Evolutionary conservation across 1,140 invertebrate species (phyloP), one percentile per base, ranked within the genome.

Genomic region (Drosophila athabasca): DNA sequence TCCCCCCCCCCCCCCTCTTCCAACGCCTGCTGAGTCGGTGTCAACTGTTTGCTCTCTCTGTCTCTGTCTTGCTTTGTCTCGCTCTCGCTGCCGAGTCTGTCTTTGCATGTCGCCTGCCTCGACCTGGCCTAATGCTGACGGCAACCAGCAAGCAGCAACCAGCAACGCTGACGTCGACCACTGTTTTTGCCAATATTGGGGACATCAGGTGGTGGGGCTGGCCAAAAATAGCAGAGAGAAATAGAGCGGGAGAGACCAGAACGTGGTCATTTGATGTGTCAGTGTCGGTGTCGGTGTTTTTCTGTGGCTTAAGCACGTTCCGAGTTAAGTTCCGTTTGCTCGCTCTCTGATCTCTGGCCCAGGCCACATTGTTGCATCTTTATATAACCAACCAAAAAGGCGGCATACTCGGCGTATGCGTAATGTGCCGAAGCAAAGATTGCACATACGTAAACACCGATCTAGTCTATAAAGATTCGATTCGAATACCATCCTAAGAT

Each of bases 181-280:
- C 4, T 39, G 11, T 39, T 39, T 39, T 39, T 39, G 35, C 35
- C 8, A 39, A 39, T 11, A 39, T 39, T 39, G 46, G 66, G 59
- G 39, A 80, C 79, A 77, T 81, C 78, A 81, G 78, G 79, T 81
- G 78, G 73, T 69, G 65, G 79, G 65, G 79, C 67, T 76, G 57
- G 54, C 79, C 79, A 78, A 81, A 81, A 82, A 82, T 82, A 82
- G 69, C 79, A 7, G 24, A 31, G 65, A 68, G 65, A 8, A 31
- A 26, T 31, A 50, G 15, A 44, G 48, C n/a, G 29, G n/a, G 17
- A 41, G 43, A 31, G 17, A 11, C 7, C 41, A 69, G 64, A 69
- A 57, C 66, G 66, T 69, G 66, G 64, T 41, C 62, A 45, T 19
- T 55, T 24, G 35, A 13, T 11, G 35, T 19, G 17, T 19, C 17